A percentile compares a stretch with the other conserved stretches of the same genome.
These are phyloP conservation scores for Hyperopisus bebe DNA, from an alignment of 2,113 vertebrate genomes.

Conservation along the genomic window DNA sequence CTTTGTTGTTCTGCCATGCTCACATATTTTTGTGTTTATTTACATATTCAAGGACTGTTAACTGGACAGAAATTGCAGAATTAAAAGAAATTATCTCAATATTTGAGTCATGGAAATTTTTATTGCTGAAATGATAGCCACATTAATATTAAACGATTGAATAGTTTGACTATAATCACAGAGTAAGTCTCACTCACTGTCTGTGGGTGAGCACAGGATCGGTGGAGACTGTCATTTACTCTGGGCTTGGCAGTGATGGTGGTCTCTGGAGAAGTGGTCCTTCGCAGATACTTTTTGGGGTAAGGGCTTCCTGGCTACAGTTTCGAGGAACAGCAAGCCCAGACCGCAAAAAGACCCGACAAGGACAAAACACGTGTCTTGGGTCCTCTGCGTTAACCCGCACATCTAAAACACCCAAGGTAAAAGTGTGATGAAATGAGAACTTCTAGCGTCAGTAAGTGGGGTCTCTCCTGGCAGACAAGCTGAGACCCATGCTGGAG, in stretches of 20 bases:
- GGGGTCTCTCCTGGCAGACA: background rate
- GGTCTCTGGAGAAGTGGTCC: constrained; percentile 38
- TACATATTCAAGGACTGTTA: background rate
- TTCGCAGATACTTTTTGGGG: constrained; percentile 97
- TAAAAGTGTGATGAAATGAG: background rate
- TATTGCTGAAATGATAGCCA: background rate
- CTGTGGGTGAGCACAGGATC: background rate
- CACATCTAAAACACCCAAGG: background rate
- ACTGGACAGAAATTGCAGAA: background rate
- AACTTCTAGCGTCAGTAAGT: background rate
- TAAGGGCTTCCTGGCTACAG: constrained; percentile 98
- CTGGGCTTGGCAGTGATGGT: background rate
- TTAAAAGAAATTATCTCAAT: background rate
- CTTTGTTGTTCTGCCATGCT: background rate
- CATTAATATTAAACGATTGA: background rate
- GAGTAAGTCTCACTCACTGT: background rate
- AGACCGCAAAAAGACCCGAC: constrained; percentile 95
- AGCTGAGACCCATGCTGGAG: background rate
- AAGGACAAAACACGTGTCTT: constrained; percentile 50
- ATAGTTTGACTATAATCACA: background rate
- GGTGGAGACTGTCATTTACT: background rate
- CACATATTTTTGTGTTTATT: background rate
- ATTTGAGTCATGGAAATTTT: background rate
- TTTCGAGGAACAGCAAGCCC: constrained; percentile 89
- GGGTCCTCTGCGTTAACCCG: background rate